Base-by-base conservation (phyloP, 1,140 invertebrate species). In the Drosophila virilis region DNA sequence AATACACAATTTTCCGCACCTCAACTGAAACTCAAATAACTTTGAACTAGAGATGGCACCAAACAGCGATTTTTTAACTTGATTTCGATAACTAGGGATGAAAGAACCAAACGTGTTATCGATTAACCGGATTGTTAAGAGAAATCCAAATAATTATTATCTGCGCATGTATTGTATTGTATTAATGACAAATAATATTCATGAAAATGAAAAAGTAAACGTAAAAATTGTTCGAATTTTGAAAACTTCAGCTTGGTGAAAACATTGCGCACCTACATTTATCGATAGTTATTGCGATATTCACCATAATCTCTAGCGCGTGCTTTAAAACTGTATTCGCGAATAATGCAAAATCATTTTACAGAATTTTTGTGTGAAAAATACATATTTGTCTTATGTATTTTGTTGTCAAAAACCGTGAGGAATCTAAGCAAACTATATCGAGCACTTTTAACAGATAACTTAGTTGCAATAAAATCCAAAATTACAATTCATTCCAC, bases 401-500 rank as follows among this genome's bases (percentile, higher is more conserved):
- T 74, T 28, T 71, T 62, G 40, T 42, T 66, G 37, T 50, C 42
- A 51, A 58, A 58, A 51, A 57, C 13, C 22, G 22, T 28, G 22
- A 28, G 77, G 38, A 68, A 77, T 66, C 81, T 57, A 69, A 64
- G 74, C 45, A 58, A 74, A 71, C 28, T 65, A 77, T 48, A 65
- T 61, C 84, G 75, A 74, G 71, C 57, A 50, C 45, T 33, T 52
- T 38, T 28, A 48, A 54, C 33, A 52, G 17, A 64, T 10, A 45
- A 46, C 64, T 71, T 69, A 78, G 12, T 65, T 57, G 54, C 35
- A 57, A n/a, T 37, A 35, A 61, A 59, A 59, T 57, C 61, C 38
- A 48, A 48, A 59, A 38, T 35, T 51, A 33, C 40, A 17, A 22
- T 13, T 13, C 9, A 28, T 8, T 32, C 12, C 50, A 51, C 77